Evolutionary conservation across 2,113 vertebrate genomes (phyloP).

Genomic region (Corvus hawaiiensis): DNA sequence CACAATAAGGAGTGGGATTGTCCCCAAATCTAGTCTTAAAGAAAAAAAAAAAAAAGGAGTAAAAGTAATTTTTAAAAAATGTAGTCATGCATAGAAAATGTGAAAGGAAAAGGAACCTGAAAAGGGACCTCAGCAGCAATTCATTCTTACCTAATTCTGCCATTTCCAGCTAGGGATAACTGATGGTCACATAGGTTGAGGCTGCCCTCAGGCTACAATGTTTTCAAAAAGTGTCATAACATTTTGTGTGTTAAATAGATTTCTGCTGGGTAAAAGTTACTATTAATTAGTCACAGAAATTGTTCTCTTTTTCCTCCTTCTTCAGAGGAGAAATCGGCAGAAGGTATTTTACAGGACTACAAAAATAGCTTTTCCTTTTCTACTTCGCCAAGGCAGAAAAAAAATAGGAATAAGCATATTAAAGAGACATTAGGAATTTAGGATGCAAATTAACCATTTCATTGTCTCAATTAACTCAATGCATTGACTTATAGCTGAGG

Average conservation of each 20-base stretch:
- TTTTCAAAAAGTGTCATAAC: not conserved
- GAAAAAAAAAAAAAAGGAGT: not conserved
- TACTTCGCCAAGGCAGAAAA: not conserved
- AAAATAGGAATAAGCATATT: not conserved
- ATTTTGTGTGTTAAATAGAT: not conserved
- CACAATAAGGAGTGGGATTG: not conserved
- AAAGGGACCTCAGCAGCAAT: not conserved
- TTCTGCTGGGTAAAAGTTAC: not conserved
- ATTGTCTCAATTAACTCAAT: not conserved
- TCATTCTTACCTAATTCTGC: not conserved
- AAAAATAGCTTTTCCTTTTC: conserved; percentile 27
- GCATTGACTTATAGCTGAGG: not conserved
- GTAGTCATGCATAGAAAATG: not conserved
- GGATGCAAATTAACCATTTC: conserved; percentile 3
- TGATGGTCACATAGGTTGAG: not conserved
- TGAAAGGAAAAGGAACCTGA: not conserved
- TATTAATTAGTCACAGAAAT: not conserved
- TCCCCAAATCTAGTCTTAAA: not conserved
- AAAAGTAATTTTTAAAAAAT: not conserved
- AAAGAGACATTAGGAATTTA: not conserved
- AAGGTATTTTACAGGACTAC: not conserved
- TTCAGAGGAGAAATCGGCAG: not conserved
- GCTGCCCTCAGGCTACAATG: not conserved
- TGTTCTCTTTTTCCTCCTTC: not conserved
- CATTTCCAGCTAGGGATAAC: not conserved